These are phyloP conservation scores for Oscheius sp. DNA, from an alignment of 2,888 invertebrate species.

Conservation along the genomic window DNA sequence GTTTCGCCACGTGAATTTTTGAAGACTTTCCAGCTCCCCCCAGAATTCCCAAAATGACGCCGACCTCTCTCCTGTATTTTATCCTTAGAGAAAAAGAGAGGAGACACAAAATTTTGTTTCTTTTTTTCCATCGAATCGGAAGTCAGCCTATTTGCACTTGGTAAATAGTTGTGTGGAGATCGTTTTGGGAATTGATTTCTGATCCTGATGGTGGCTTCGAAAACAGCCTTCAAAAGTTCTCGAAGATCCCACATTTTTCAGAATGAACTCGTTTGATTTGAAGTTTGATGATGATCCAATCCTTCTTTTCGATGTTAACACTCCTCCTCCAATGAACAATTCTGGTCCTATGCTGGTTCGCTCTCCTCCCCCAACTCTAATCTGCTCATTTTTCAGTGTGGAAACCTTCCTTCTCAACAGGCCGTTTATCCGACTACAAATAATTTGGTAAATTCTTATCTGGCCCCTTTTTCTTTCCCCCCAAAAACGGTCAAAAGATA, in stretches of 20 bases:
- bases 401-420: background rate
- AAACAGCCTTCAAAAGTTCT: too few species aligned
- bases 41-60: too few species aligned
- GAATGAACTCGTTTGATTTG: conserved; percentile 14
- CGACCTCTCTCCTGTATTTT: too few species aligned
- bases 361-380: background rate
- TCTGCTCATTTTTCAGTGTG: too few species aligned
- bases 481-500: background rate
- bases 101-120: conserved; percentile 3
- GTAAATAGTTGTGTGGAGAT: background rate
- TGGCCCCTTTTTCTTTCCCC: background rate
- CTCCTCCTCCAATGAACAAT: conserved; percentile 13
- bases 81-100: background rate
- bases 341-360: conserved; percentile 12
- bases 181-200: background rate
- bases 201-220: background rate
- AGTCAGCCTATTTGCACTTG: too few species aligned
- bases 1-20: too few species aligned
- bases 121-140: background rate
- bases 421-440: background rate
- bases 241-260: background rate
- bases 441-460: background rate
- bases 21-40: too few species aligned
- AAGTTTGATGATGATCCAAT: conserved; percentile 1
- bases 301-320: conserved; percentile 18